Conservation (phyloP, 2,888 invertebrate genomes). For the Oscheius sp. region DNA sequence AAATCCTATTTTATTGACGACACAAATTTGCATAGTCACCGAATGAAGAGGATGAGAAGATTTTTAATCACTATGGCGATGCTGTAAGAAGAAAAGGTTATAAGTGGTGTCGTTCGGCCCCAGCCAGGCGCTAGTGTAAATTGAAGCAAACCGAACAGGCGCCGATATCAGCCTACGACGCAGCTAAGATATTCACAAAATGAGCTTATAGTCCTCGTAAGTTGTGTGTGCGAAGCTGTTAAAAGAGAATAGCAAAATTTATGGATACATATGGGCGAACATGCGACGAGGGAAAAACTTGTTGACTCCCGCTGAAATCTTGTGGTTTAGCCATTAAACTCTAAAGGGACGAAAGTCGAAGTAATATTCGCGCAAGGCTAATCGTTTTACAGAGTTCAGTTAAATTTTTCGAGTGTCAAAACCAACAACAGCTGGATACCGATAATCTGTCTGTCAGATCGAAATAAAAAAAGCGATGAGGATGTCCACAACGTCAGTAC, state of each 20-base stretch:
- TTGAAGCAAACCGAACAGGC: slow-evolving; percentile 33
- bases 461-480: background rate
- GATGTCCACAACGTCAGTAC: background rate
- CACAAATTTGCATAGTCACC: background rate
- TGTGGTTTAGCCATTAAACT: too few relatives aligned
- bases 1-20: too few relatives aligned
- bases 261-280: too few relatives aligned
- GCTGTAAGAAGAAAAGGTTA: slow-evolving; percentile 33
- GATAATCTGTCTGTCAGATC: background rate
- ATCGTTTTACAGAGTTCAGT: too few relatives aligned
- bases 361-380: too few relatives aligned
- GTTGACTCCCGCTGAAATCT: too few relatives aligned
- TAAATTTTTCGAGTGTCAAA: too few relatives aligned
- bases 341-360: too few relatives aligned
- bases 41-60: background rate
- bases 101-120: slow-evolving; percentile 36
- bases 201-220: background rate
- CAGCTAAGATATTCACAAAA: slow-evolving; percentile 25
- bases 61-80: slow-evolving; percentile 20
- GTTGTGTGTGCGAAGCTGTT: too few relatives aligned
- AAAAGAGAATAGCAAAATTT: too few relatives aligned
- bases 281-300: too few relatives aligned
- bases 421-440: background rate
- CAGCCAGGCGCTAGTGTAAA: slow-evolving; percentile 34
- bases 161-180: slow-evolving; percentile 30